Evolutionary conservation across 2,797 vertebrate genomes (phyloP), one percentile per base, ranked within the genome.

Genomic region (Molothrus ater): DNA sequence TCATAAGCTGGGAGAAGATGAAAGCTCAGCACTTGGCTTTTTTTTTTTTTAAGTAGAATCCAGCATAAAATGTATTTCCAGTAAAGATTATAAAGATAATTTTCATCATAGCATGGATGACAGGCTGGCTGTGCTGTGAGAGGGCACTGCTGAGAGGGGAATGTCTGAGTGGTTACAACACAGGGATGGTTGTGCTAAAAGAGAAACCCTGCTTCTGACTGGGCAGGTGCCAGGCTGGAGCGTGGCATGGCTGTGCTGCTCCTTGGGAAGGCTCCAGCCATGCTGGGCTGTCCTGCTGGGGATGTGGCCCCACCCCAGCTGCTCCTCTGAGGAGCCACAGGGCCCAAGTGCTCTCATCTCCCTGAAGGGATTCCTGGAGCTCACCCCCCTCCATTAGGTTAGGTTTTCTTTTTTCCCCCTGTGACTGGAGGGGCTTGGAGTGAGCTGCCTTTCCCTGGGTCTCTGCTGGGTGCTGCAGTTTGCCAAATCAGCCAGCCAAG

Each of bases 1-100:
- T 88, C 48, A 14, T 51, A 70, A 91, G 79, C 85, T 95, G 93
- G 73, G 91, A 84, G 59, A 74, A 90, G 79, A 47, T 29, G 66
- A 70, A 79, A 93, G 79, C 43, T 89, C 79, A 86, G 75, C 54
- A 65, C 65, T 66, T 89, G 81, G 12, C 24, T 56, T 54, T 50
- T 40, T 60, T n/a, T 40, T 75, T 42, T 59, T 50, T 36, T 36
- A 59, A 54, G 24, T 75, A 82, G 84, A 64, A 64, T 69, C 80
- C 89, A 79, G 38, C 71, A 59, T 29, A 50, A 73, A 47, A 2
- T 71, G 0, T 43, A 47, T 82, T 88, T 92, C 48, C 76, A 61
- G 69, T 84, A 66, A 83, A 38, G 78, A 25, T 34, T 19, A 31
- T 42, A 56, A 74, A 68, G 81, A 51, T 50, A 25, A 64, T 42